These are phyloP conservation scores for Omphaloscelis lunosa DNA, from an alignment of 2,888 invertebrate species.

Conservation along the genomic window DNA sequence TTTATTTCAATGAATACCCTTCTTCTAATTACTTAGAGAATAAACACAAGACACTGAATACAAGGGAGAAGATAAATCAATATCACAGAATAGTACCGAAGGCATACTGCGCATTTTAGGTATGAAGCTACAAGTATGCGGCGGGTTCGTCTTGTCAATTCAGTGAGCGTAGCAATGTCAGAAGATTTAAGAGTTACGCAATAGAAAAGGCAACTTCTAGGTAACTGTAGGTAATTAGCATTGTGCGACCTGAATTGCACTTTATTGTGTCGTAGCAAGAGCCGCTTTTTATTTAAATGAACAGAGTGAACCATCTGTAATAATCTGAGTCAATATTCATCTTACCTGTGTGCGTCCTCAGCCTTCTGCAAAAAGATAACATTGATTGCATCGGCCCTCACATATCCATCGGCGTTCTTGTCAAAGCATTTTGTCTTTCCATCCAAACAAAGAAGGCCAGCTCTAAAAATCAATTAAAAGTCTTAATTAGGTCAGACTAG, in stretches of 20 bases:
- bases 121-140: no score
- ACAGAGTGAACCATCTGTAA: no score
- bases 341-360: conserved; percentile 89
- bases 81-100: no score
- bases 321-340: not conserved
- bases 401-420: conserved; percentile 93
- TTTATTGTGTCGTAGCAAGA: no score
- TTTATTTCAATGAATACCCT: not conserved
- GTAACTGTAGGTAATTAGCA: no score
- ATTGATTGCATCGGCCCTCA: conserved; percentile 93
- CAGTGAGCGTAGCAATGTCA: no score
- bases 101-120: no score
- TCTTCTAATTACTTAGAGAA: not conserved
- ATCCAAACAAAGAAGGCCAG: conserved; percentile 85
- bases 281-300: no score
- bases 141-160: no score
- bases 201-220: no score
- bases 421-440: conserved; percentile 97
- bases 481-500: not conserved
- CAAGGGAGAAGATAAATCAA: not conserved
- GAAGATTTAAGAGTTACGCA: no score
- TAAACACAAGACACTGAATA: not conserved
- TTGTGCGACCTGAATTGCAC: no score
- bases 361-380: conserved; percentile 93
- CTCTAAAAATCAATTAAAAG: conserved; percentile 36